Evolutionary conservation across 1,140 invertebrate genomes (phyloP).

Genomic region (Lethrus apterus): DNA sequence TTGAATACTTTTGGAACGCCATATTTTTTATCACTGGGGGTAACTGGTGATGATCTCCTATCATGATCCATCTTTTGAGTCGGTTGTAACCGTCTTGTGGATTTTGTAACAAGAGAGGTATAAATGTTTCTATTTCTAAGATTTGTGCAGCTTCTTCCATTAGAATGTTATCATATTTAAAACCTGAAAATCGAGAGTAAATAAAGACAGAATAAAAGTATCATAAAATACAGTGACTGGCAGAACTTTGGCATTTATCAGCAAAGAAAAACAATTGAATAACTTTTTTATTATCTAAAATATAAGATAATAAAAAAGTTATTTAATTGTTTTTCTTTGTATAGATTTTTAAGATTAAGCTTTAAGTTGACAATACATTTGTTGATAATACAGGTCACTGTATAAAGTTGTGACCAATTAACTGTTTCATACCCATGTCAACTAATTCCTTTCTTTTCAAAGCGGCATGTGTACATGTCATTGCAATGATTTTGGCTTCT

Average conservation of each 20-base stretch:
- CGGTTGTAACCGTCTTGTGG: slow-evolving; percentile 93
- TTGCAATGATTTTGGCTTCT: slow-evolving; percentile 99
- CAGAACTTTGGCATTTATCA: no score
- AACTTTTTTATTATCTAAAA: no score
- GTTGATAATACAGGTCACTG: no score
- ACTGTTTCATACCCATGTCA: slow-evolving; percentile 75
- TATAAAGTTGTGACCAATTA: no score
- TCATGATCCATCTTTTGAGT: slow-evolving; percentile 99
- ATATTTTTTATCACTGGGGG: slow-evolving; percentile 99
- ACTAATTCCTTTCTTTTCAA: slow-evolving; percentile 94
- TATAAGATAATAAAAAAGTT: no score
- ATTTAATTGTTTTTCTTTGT: no score
- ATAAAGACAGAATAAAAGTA: slow-evolving; percentile 17
- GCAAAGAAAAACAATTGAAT: no score
- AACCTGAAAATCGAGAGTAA: no score
- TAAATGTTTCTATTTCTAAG: slow-evolving; percentile 99
- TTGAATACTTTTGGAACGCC: slow-evolving; percentile 99
- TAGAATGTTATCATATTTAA: slow-evolving; percentile 97
- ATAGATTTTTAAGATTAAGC: no score
- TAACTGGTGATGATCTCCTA: slow-evolving; percentile 98
- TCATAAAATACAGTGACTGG: no score
- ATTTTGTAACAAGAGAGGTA: slow-evolving; percentile 94
- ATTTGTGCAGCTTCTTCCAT: slow-evolving; percentile 99
- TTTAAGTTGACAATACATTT: no score
- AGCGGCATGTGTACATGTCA: slow-evolving; percentile 99